A percentile compares a stretch with the other conserved stretches of the same genome.
phyloP scores from a whole-genome alignment of 2,113 vertebrate genomes.

The Leucosticte australis region DNA sequence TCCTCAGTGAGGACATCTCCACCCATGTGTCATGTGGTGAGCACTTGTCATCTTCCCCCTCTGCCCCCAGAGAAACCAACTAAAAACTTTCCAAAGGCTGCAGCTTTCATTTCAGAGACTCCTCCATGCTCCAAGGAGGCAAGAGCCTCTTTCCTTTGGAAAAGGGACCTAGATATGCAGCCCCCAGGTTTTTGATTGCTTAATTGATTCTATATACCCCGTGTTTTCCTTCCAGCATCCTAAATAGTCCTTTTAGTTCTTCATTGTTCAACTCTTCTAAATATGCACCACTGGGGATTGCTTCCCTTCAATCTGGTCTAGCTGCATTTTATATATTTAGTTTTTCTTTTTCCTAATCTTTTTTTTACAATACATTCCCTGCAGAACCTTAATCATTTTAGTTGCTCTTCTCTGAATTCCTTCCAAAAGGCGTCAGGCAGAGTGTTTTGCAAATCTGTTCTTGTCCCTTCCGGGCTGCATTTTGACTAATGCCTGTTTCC shows the following conservation, averaged over 20 bases:
- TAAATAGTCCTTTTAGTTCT: not conserved
- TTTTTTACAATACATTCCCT: constrained; percentile 22
- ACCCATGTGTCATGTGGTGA: fast-evolving
- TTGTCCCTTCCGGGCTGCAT: not conserved
- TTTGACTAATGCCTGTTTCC: not conserved
- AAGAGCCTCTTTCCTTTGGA: not conserved
- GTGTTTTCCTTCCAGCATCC: not conserved
- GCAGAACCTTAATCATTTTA: constrained; percentile 42
- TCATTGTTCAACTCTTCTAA: constrained; percentile 7
- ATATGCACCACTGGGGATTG: not conserved
- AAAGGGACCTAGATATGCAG: not conserved
- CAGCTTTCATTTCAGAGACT: not conserved
- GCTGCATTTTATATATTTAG: constrained; percentile 24
- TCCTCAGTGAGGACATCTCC: not conserved
- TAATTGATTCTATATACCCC: not conserved
- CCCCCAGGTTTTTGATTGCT: not conserved
- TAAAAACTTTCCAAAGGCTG: not conserved
- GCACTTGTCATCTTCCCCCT: fast-evolving
- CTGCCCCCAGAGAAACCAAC: not conserved
- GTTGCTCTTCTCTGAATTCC: constrained; percentile 44
- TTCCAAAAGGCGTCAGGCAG: not conserved
- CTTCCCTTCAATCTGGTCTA: not conserved
- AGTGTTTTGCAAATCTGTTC: constrained; percentile 19
- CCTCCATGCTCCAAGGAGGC: not conserved
- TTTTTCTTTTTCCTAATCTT: constrained; percentile 38